These are phyloP conservation scores for Morinoia aosen DNA, from an alignment of 2,888 invertebrate genomes.

Conservation along the genomic window DNA sequence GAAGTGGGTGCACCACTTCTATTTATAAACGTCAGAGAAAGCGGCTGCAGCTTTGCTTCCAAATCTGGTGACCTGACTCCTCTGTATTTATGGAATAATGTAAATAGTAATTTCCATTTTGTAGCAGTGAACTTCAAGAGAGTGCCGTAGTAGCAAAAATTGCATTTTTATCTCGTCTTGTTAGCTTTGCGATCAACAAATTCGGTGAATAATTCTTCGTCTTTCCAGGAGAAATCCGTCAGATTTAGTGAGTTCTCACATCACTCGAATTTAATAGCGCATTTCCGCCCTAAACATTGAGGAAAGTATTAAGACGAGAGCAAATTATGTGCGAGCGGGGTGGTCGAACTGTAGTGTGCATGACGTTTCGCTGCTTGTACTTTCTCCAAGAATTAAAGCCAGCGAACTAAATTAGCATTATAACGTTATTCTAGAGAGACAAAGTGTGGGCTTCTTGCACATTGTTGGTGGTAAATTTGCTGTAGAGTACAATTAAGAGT, in stretches of 20 bases:
- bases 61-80: not conserved
- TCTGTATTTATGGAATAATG: not conserved
- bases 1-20: not conserved
- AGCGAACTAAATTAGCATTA: not conserved
- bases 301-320: not conserved
- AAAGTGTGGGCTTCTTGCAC: not conserved
- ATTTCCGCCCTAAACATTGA: not conserved
- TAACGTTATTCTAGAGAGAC: not conserved
- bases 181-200: not conserved
- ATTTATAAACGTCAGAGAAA: constrained; percentile 9
- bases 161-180: not conserved
- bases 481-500: no score
- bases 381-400: not conserved
- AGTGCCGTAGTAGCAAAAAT: not conserved
- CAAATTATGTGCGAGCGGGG: not conserved
- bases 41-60: not conserved
- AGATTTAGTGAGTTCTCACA: not conserved
- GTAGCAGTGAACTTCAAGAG: not conserved
- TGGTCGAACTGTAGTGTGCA: not conserved
- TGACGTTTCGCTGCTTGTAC: not conserved
- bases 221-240: not conserved
- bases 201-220: not conserved
- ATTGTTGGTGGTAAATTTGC: no score
- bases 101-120: not conserved
- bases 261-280: not conserved